A percentile compares a stretch with the other conserved stretches of the same genome.
Evolutionary conservation across 2,113 vertebrate genomes (phyloP).

Genomic region (Emydura subglobosa): DNA sequence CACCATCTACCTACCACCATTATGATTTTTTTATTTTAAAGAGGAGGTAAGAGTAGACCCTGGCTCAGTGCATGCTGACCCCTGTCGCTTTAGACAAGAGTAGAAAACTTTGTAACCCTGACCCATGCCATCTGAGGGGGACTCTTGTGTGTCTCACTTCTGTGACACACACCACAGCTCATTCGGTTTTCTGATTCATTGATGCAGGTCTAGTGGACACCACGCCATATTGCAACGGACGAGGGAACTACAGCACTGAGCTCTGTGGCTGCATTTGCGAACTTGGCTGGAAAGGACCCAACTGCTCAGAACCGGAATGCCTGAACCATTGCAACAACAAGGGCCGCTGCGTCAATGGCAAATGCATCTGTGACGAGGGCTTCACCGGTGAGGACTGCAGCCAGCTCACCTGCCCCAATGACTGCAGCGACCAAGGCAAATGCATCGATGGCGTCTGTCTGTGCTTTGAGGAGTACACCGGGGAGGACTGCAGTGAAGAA

Average conservation of each 20-base stretch:
- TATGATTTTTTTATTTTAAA: neutral
- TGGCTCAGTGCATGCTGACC: neutral
- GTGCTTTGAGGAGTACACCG: constrained; percentile 92
- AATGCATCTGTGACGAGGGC: constrained; percentile 87
- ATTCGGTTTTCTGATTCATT: neutral
- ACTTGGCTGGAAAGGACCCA: constrained; percentile 83
- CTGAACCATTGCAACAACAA: constrained; percentile 66
- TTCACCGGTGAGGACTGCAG: constrained; percentile 90
- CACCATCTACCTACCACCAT: too few species aligned
- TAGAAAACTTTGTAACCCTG: neutral
- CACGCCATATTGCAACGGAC: constrained; percentile 91
- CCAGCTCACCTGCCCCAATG: constrained; percentile 85
- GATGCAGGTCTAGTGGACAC: constrained; percentile 87
- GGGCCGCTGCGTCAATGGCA: constrained; percentile 79
- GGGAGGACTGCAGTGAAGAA: constrained; percentile 88
- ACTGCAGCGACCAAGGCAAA: constrained; percentile 96
- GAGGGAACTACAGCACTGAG: constrained; percentile 91
- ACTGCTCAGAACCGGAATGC: constrained; percentile 78
- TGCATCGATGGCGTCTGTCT: constrained; percentile 89
- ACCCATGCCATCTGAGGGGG: neutral
- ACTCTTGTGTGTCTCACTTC: neutral
- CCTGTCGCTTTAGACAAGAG: neutral
- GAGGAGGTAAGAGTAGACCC: too few species aligned
- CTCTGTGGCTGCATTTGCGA: constrained; percentile 83
- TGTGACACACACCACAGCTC: fast-evolving